These are phyloP conservation scores for Helogale parvula DNA, from an alignment of 2,113 vertebrate species.

Conservation along the genomic window DNA sequence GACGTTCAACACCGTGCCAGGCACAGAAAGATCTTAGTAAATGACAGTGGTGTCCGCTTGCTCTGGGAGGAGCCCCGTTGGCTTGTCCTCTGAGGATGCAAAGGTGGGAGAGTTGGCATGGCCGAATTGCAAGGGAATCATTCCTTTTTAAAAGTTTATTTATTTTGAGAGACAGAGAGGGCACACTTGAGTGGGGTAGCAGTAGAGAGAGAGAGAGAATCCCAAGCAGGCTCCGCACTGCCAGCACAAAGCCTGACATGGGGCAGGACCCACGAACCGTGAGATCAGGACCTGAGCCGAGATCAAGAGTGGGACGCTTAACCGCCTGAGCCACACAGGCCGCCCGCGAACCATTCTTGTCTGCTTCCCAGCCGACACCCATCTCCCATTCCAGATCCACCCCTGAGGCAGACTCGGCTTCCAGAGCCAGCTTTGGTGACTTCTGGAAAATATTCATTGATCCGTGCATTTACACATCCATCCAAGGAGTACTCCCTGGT, in stretches of 20 bases:
- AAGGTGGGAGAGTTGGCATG: not conserved
- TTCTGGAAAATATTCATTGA: not conserved
- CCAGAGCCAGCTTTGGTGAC: not conserved
- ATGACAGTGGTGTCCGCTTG: accelerated
- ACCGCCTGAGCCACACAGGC: too few relatives aligned
- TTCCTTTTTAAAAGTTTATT: not conserved
- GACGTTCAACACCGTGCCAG: accelerated
- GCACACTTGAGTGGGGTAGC: too few relatives aligned
- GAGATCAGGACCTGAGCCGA: too few relatives aligned
- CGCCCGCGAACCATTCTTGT: not conserved
- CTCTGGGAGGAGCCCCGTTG: accelerated
- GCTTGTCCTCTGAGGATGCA: not conserved
- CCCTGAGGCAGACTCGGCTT: not conserved
- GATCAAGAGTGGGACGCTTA: too few relatives aligned
- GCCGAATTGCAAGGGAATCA: not conserved
- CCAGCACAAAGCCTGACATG: too few relatives aligned
- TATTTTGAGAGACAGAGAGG: too few relatives aligned
- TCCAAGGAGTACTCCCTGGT: not conserved
- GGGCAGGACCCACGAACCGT: too few relatives aligned
- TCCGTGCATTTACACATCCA: accelerated
- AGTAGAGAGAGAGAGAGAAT: too few relatives aligned
- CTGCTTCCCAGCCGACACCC: accelerated
- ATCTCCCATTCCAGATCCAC: not conserved
- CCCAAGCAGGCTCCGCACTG: too few relatives aligned
- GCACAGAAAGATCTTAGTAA: accelerated